A percentile compares a stretch with the other conserved stretches of the same genome.
Evolutionary conservation across 2,888 invertebrate genomes (phyloP).

Genomic region (Leucophora obtusa): DNA sequence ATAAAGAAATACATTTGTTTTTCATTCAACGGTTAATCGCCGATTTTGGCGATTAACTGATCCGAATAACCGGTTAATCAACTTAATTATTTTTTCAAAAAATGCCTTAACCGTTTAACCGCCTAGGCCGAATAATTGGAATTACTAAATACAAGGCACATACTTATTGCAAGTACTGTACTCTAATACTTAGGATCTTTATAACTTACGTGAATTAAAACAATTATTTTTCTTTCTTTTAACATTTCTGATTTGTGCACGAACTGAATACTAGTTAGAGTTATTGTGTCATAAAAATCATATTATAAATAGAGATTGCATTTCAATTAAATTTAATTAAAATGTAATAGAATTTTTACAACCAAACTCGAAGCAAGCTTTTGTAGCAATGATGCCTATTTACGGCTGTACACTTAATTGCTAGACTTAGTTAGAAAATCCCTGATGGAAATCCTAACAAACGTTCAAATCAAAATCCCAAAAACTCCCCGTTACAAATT

Average conservation of each 20-base stretch:
- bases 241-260: conserved; percentile 12
- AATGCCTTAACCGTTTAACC: too few relatives aligned
- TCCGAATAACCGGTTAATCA: too few relatives aligned
- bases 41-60: too few relatives aligned
- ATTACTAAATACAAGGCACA: too few relatives aligned
- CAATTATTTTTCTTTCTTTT: conserved; percentile 22
- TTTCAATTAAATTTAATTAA: conserved; percentile 58
- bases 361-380: conserved; percentile 34
- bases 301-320: conserved; percentile 50
- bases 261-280: neutral
- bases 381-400: conserved; percentile 38
- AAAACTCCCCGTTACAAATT: conserved; percentile 45
- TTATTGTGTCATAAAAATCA: conserved; percentile 46
- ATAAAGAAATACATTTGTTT: too few relatives aligned
- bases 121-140: too few relatives aligned
- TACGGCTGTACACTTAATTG: conserved; percentile 53
- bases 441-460: conserved; percentile 37
- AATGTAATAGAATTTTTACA: conserved; percentile 42
- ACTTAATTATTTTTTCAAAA: too few relatives aligned
- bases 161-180: conserved; percentile 15
- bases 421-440: conserved; percentile 17
- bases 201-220: conserved; percentile 30
- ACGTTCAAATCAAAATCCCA: conserved; percentile 38
- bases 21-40: too few relatives aligned
- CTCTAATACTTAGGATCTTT: conserved; percentile 5